phyloP scores from a whole-genome alignment of 1,140 invertebrate species.

The Globodera rostochiensis region DNA sequence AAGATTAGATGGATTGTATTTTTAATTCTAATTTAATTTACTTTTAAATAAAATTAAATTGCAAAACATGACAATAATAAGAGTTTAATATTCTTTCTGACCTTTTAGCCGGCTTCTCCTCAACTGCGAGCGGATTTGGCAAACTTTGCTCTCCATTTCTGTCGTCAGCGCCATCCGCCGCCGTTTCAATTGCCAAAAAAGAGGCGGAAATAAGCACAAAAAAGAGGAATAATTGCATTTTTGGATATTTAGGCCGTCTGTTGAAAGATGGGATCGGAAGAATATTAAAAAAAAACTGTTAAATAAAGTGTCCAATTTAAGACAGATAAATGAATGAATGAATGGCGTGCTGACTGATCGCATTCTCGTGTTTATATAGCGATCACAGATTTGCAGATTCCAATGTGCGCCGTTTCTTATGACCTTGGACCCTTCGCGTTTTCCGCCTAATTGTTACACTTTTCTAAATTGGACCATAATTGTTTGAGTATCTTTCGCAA shows the following conservation, averaged over 20 bases:
- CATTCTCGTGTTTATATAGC: background rate
- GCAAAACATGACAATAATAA: no score
- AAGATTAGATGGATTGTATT: no score
- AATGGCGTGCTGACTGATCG: background rate
- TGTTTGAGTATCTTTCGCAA: background rate
- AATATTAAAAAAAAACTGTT: no score
- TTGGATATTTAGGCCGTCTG: background rate
- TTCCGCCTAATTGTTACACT: background rate
- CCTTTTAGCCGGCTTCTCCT: background rate
- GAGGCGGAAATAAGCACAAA: background rate
- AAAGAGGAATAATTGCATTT: background rate
- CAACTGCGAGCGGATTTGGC: background rate
- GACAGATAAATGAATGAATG: no score
- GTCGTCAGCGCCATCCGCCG: background rate
- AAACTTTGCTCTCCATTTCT: background rate
- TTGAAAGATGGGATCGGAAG: no score
- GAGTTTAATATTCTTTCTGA: background rate
- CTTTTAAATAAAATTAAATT: no score
- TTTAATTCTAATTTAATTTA: no score
- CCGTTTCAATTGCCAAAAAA: background rate
- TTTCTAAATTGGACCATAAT: background rate
- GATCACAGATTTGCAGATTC: background rate
- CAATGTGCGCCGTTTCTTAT: background rate
- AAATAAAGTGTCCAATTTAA: no score
- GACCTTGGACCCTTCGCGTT: background rate